Evolutionary conservation across 2,797 vertebrate genomes (phyloP).

Genomic region (Poecilia wingei): DNA sequence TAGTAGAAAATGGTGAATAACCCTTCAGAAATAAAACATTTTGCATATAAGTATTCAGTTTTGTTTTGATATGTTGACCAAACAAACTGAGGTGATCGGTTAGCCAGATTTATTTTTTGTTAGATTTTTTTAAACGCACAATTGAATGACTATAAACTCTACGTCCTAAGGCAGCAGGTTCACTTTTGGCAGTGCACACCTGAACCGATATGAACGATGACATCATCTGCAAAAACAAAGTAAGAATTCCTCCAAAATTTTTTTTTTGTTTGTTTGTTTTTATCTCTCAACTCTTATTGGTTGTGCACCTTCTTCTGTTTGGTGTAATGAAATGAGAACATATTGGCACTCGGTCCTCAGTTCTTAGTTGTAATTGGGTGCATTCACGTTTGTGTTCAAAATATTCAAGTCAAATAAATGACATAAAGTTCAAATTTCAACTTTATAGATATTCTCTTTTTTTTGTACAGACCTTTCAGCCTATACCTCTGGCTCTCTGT

Average conservation of each 20-base stretch:
- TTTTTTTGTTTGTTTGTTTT: no score
- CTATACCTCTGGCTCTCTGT: constrained; percentile 24
- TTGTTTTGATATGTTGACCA: not conserved
- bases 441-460: not conserved
- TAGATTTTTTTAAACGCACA: no score
- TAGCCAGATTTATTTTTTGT: not conserved
- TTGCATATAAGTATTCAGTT: not conserved
- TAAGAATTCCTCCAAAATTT: no score
- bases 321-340: not conserved
- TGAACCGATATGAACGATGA: not conserved
- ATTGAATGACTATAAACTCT: no score
- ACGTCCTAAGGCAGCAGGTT: not conserved
- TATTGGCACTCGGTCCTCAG: no score
- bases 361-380: not conserved
- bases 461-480: not conserved
- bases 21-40: not conserved
- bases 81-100: not conserved
- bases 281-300: no score
- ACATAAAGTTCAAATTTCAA: not conserved
- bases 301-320: no score
- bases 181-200: not conserved
- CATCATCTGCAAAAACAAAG: no score
- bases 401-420: not conserved
- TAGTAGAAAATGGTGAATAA: not conserved
- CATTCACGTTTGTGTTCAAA: not conserved